Evolutionary conservation across 1,140 invertebrate species (phyloP).

Genomic region (Teleogryllus occipitalis): DNA sequence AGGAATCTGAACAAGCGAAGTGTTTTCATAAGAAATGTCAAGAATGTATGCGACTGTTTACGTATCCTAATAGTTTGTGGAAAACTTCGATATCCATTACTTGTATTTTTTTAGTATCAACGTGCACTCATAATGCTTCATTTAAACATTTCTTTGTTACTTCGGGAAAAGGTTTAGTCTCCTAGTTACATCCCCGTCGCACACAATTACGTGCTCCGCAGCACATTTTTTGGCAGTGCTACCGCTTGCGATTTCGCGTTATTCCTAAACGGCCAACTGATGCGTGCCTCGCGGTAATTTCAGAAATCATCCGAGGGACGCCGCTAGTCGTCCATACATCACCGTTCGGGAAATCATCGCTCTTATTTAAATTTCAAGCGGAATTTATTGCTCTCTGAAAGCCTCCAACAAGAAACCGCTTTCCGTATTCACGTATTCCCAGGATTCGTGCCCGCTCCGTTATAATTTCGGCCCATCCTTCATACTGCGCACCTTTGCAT

Average conservation of each 20-base stretch:
- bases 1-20: too few species aligned
- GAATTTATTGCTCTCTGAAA: not conserved
- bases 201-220: too few species aligned
- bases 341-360: not conserved
- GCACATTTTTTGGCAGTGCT: too few species aligned
- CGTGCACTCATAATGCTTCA: too few species aligned
- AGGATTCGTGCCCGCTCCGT: not conserved
- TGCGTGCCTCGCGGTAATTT: not conserved
- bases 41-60: too few species aligned
- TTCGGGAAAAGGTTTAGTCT: too few species aligned
- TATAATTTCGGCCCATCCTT: constrained; percentile 4
- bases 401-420: not conserved
- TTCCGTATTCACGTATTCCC: not conserved
- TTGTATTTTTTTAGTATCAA: too few species aligned
- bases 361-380: not conserved
- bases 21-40: too few species aligned
- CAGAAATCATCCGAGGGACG: not conserved
- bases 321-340: not conserved
- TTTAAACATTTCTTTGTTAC: too few species aligned
- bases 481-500: not conserved
- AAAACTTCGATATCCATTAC: too few species aligned
- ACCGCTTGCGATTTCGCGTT: not conserved
- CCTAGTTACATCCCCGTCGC: too few species aligned
- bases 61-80: too few species aligned
- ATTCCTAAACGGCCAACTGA: not conserved